These are phyloP conservation scores for Oreochromis tanganicae DNA, from an alignment of 2,113 vertebrate genomes.

Conservation along the genomic window DNA sequence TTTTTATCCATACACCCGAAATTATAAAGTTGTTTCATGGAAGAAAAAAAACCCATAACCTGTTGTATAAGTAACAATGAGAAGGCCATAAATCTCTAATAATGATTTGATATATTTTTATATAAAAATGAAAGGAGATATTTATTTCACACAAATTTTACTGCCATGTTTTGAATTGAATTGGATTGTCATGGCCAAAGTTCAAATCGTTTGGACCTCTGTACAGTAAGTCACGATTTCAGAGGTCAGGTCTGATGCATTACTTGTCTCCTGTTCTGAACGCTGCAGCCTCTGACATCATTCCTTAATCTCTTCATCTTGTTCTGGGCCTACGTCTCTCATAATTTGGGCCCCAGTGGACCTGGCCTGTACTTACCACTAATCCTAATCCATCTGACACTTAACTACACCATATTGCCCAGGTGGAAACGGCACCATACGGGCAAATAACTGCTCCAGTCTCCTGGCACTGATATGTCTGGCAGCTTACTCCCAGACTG, in stretches of 20 bases:
- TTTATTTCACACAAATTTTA: neutral
- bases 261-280: conserved; percentile 1
- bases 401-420: conserved; percentile 47
- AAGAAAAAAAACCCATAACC: neutral
- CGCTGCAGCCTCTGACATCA: conserved; percentile 30
- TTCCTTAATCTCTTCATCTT: conserved; percentile 60
- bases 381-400: conserved; percentile 68
- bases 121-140: neutral
- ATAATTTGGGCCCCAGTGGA: conserved; percentile 16
- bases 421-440: conserved; percentile 49
- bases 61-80: neutral
- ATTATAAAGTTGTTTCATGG: neutral
- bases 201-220: neutral
- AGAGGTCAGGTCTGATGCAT: neutral
- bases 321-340: conserved; percentile 27
- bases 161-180: neutral
- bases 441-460: conserved; percentile 27
- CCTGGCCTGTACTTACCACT: conserved; percentile 33
- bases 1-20: neutral
- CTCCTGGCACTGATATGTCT: conserved; percentile 26
- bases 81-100: neutral
- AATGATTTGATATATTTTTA: neutral
- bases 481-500: neutral
- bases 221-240: neutral
- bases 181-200: neutral